Evolutionary conservation across 2,113 vertebrate genomes (phyloP).

Genomic region (Ursus arctos): DNA sequence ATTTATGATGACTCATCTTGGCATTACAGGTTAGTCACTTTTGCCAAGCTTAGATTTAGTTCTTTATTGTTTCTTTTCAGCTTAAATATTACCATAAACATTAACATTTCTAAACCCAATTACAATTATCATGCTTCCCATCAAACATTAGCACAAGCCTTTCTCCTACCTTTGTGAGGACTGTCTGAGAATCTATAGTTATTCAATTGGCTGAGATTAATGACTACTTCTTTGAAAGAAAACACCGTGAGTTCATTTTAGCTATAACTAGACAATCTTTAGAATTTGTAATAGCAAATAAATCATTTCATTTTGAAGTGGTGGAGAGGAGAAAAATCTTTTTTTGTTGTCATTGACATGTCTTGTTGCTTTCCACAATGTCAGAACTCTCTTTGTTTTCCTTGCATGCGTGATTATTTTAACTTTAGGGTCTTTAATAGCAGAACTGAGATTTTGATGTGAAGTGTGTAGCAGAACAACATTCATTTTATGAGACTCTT

Average conservation of each 20-base stretch:
- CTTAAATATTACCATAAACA: neutral
- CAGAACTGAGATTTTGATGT: neutral
- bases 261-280: neutral
- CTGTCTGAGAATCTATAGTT: neutral
- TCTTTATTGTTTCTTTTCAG: constrained; percentile 25
- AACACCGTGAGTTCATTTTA: constrained; percentile 20
- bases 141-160: neutral
- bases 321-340: neutral
- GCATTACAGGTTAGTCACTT: neutral
- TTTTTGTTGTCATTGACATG: neutral
- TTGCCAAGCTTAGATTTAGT: constrained; percentile 1
- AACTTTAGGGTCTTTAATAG: neutral
- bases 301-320: constrained; percentile 16
- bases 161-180: neutral
- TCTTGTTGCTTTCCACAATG: neutral
- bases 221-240: constrained; percentile 27
- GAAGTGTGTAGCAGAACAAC: neutral
- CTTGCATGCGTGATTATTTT: neutral
- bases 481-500: neutral
- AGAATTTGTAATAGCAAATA: neutral
- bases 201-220: neutral
- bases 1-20: neutral
- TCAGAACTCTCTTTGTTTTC: neutral
- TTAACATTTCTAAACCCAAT: neutral
- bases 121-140: neutral